Evolutionary conservation across 37 sponge, comb jelly and placozoan genomes (phyloP).

Genomic region (Chondrilla cf. caribensis): DNA sequence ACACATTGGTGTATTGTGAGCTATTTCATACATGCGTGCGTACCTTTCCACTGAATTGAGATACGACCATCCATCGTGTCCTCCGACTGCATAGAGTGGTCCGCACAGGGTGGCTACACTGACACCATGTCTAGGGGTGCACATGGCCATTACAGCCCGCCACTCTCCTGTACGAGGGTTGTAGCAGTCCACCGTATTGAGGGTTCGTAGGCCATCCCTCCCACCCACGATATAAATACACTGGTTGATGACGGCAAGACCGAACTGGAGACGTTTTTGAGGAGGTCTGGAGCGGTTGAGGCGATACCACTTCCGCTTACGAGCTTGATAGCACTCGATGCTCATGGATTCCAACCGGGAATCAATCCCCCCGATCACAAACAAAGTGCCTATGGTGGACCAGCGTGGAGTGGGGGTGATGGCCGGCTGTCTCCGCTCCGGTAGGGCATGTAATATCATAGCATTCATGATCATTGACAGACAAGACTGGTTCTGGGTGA

Average conservation of each 20-base stretch:
- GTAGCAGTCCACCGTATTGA: constrained; percentile 68
- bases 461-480: constrained; percentile 46
- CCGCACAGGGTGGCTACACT: constrained; percentile 64
- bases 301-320: constrained; percentile 42
- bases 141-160: constrained; percentile 52
- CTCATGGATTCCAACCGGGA: constrained; percentile 41
- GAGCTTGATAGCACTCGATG: constrained; percentile 55
- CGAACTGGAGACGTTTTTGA: constrained; percentile 64
- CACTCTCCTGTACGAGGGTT: constrained; percentile 44
- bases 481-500: constrained; percentile 28
- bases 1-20: no score
- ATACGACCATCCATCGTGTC: constrained; percentile 84
- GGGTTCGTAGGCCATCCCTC: constrained; percentile 64
- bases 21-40: not conserved
- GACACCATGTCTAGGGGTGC: constrained; percentile 74
- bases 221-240: constrained; percentile 66
- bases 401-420: constrained; percentile 30
- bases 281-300: constrained; percentile 26
- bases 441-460: constrained; percentile 47
- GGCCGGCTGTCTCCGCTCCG: constrained; percentile 26
- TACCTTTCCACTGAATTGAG: constrained; percentile 73
- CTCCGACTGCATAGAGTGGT: constrained; percentile 84
- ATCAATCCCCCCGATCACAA: constrained; percentile 73
- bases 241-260: constrained; percentile 46
- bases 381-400: constrained; percentile 52